Conservation (phyloP, 1,140 invertebrate genomes). For the Drosophila pachea region DNA sequence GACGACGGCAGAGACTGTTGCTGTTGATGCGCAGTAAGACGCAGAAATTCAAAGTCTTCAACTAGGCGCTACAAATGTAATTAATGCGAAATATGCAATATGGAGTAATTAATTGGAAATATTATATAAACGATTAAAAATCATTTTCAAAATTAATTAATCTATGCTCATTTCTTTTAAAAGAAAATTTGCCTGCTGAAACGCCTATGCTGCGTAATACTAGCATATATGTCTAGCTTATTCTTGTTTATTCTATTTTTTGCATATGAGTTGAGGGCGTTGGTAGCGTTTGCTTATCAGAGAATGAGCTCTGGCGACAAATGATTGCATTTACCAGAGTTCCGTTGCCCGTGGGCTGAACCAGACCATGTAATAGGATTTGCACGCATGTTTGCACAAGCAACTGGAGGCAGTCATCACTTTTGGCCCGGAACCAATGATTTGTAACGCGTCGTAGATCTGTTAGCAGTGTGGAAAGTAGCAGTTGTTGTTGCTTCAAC, state of each 20-base stretch:
- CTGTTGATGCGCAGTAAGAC: slow-evolving; percentile 33
- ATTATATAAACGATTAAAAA: too few species aligned
- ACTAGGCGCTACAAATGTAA: slow-evolving; percentile 37
- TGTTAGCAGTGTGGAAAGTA: slow-evolving; percentile 29
- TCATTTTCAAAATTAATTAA: too few species aligned
- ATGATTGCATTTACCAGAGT: slow-evolving; percentile 17
- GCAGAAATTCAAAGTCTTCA: slow-evolving; percentile 66
- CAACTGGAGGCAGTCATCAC: slow-evolving; percentile 39
- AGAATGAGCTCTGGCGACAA: not conserved
- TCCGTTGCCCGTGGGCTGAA: slow-evolving; percentile 21
- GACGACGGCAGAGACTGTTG: not conserved
- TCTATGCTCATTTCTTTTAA: too few species aligned
- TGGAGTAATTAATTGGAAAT: too few species aligned
- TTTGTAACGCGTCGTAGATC: slow-evolving; percentile 45
- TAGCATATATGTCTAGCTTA: too few species aligned
- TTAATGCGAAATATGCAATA: not conserved
- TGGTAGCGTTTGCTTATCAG: slow-evolving; percentile 15
- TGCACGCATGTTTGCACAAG: slow-evolving; percentile 47
- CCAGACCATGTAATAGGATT: slow-evolving; percentile 57
- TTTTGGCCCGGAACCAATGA: slow-evolving; percentile 55
- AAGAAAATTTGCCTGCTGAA: too few species aligned
- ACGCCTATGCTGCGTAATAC: not conserved
- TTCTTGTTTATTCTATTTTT: not conserved
- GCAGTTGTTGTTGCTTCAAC: slow-evolving; percentile 47
- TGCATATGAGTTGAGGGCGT: not conserved